These are phyloP conservation scores for Coptodon bakossiorum DNA, from an alignment of 2,113 vertebrate genomes.

Conservation along the genomic window DNA sequence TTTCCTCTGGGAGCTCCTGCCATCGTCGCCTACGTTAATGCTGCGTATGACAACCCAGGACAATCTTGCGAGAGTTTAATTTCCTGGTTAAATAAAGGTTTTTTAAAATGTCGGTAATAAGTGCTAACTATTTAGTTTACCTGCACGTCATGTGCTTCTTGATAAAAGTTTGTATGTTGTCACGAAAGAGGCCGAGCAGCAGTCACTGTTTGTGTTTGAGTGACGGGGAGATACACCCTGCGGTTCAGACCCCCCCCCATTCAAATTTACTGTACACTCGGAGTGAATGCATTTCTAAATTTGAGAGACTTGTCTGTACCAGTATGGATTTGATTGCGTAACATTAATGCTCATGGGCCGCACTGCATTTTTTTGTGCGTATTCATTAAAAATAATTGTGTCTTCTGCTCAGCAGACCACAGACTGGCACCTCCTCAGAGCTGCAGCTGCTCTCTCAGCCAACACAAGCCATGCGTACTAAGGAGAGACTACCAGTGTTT, in stretches of 20 bases:
- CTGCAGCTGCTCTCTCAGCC: constrained; percentile 29
- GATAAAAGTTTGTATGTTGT: background rate
- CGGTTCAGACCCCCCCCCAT: background rate
- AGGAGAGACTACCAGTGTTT: constrained; percentile 75
- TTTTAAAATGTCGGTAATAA: background rate
- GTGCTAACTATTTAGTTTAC: background rate
- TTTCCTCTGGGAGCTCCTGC: background rate
- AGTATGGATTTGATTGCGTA: constrained; percentile 14
- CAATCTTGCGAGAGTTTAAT: background rate
- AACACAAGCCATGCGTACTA: constrained; percentile 70
- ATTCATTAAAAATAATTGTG: constrained; percentile 66
- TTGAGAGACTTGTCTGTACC: constrained; percentile 25
- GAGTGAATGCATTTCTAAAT: background rate
- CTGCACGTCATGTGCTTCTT: background rate
- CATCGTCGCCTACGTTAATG: background rate
- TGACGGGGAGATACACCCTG: background rate
- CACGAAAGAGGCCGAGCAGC: background rate
- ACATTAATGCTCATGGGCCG: background rate
- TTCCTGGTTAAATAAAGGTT: background rate
- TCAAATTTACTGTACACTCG: background rate
- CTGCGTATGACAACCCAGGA: fast-evolving
- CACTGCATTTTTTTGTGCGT: background rate
- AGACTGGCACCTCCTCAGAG: constrained; percentile 45
- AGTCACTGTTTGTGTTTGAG: background rate
- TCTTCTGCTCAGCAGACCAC: constrained; percentile 39